These are phyloP conservation scores for Dioctria linearis DNA, from an alignment of 2,888 invertebrate species.

Conservation along the genomic window DNA sequence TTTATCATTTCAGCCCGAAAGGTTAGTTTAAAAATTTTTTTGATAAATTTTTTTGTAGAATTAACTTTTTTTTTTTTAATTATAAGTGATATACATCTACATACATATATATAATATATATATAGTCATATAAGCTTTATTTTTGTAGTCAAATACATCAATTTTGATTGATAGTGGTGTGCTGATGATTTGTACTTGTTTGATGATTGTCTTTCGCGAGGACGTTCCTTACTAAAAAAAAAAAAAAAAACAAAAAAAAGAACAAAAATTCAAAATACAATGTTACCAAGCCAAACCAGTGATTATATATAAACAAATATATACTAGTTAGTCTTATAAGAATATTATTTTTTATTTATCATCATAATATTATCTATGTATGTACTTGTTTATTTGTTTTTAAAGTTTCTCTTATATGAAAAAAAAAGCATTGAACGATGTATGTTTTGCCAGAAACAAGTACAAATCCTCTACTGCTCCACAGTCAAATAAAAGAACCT, in stretches of 20 bases:
- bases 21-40: constrained; percentile 65
- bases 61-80: constrained; percentile 14
- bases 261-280: neutral
- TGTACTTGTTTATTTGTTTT: neutral
- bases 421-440: neutral
- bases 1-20: constrained; percentile 66
- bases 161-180: too few species aligned
- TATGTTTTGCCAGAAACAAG: neutral
- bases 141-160: constrained; percentile 10
- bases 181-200: too few species aligned
- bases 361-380: neutral
- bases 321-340: constrained; percentile 27
- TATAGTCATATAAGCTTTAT: constrained; percentile 14
- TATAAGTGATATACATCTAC: constrained; percentile 36
- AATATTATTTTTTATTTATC: neutral
- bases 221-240: too few species aligned
- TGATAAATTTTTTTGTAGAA: constrained; percentile 45
- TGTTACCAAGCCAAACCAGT: constrained; percentile 46
- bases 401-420: too few species aligned
- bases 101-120: too few species aligned
- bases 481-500: neutral
- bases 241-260: too few species aligned
- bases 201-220: too few species aligned
- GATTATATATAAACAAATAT: constrained; percentile 34
- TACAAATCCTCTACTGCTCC: neutral